A percentile compares a stretch with the other conserved stretches of the same genome.
phyloP scores from a whole-genome alignment of 1,140 invertebrate genomes.

The Argopecten irradians region DNA sequence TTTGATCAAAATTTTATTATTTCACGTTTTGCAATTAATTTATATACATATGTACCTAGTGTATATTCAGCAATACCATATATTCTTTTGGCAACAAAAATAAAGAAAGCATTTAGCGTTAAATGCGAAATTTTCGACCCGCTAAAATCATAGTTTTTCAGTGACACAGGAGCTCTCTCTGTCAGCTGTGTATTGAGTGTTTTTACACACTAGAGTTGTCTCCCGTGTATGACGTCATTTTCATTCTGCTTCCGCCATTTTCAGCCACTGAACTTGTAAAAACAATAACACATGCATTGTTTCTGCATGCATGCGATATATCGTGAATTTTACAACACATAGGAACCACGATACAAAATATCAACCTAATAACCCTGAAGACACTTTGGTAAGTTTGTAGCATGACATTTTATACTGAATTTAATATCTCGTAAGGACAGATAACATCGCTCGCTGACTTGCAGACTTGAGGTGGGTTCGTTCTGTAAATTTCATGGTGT shows the following conservation, averaged over 20 bases:
- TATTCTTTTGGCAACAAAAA: no score
- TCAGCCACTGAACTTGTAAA: background rate
- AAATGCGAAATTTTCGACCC: no score
- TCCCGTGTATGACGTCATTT: conserved; percentile 20
- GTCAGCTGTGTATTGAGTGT: background rate
- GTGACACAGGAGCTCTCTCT: background rate
- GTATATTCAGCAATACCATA: no score
- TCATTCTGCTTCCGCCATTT: conserved; percentile 20
- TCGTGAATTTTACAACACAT: background rate
- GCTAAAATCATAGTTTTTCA: no score
- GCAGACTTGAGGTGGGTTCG: no score
- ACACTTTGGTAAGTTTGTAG: background rate
- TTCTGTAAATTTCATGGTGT: no score
- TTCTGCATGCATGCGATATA: background rate
- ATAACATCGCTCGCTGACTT: background rate
- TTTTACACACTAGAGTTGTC: background rate
- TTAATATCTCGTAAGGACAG: background rate
- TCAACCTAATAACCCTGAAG: background rate
- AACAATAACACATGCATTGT: conserved; percentile 17
- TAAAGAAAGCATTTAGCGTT: no score
- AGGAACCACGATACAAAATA: background rate
- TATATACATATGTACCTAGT: no score
- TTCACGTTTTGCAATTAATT: no score
- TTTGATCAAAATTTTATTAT: no score
- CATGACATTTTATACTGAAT: background rate